These are phyloP conservation scores for Coelopa pilipes DNA, from an alignment of 2,888 invertebrate genomes.

Conservation along the genomic window DNA sequence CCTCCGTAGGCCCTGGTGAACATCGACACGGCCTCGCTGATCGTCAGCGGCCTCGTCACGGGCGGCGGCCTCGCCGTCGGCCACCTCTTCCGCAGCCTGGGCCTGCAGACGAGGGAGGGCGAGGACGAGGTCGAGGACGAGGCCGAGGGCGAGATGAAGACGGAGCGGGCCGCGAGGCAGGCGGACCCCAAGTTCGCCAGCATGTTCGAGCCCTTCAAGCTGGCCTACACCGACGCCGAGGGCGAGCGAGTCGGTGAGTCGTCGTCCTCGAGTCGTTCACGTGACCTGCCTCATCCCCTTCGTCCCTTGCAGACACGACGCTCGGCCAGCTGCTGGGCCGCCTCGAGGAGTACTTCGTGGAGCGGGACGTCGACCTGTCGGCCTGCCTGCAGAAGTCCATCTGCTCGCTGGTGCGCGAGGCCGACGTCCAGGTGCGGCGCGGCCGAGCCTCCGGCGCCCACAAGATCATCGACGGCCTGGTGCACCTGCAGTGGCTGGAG, in stretches of 20 bases:
- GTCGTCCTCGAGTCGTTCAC: too few relatives aligned
- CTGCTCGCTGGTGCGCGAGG: conserved; percentile 68
- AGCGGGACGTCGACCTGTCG: conserved; percentile 72
- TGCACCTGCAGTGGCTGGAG: conserved; percentile 67
- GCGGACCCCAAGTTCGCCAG: conserved; percentile 6
- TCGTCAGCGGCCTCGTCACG: conserved; percentile 53
- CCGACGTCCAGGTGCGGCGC: conserved; percentile 53
- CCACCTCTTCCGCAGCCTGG: conserved; percentile 50
- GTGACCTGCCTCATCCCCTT: too few relatives aligned
- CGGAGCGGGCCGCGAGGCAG: neutral
- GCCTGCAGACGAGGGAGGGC: conserved; percentile 42
- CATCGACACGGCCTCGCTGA: conserved; percentile 54
- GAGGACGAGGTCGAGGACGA: conserved; percentile 1
- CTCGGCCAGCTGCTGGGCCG: too few relatives aligned
- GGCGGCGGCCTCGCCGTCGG: conserved; percentile 50
- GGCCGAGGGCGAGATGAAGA: neutral
- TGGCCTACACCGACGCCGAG: conserved; percentile 55
- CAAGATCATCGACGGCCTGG: conserved; percentile 69
- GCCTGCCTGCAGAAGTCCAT: conserved; percentile 73
- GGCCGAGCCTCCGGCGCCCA: conserved; percentile 67
- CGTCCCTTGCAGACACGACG: too few relatives aligned
- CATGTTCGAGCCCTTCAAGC: conserved; percentile 53
- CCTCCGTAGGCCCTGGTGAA: conserved; percentile 53
- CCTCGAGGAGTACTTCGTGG: conserved; percentile 70
- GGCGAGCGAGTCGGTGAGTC: conserved; percentile 53